Evolutionary conservation across 2,797 vertebrate genomes (phyloP), one percentile per base, ranked within the genome.

Genomic region (Dryobates pubescens): DNA sequence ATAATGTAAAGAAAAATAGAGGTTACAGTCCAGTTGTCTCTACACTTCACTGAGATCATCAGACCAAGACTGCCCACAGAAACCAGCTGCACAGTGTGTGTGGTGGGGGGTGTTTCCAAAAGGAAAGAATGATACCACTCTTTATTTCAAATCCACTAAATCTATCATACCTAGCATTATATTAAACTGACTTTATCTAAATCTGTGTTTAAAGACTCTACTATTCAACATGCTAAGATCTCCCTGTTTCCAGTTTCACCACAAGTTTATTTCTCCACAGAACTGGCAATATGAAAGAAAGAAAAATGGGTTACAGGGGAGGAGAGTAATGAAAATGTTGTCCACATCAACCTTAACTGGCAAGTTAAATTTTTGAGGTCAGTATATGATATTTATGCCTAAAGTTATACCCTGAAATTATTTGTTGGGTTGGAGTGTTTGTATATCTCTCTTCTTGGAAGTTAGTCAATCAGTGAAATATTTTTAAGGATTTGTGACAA

Each of bases 21-120:
- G 15, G 91, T 94, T 69, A 87, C 88, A 95, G 91, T 58, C 43
- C 77, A 41, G 43, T 62, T 76, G 17, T 76, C 47, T 76, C 58
- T 36, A n/a, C 19, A 26, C 53, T 91, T 71, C 88, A 54, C 69
- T 73, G 45, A 82, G 65, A 69, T 51, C 85, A 70, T 62, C 82
- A 83, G 65, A 30, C 38, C 47, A 88, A 88, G 73, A 17, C 43
- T 23, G 8, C 43, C 43, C 68, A 64, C 87, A 30, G 18, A 82
- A 45, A 63, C 34, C 7, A 6, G 63, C 54, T 65, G 45, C 67
- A 63, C 2, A 10, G 51, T 2, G 8, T 27, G 17, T 30, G 27
- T 29, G 27, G 41, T 43, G 15, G 19, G 56, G 1, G 2, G 30
- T 20, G 17, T 22, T 69, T 65, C 57, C 67, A 26, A 88, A 82